Conservation (phyloP, 2,888 invertebrate species). For the Nudaria mundana region DNA sequence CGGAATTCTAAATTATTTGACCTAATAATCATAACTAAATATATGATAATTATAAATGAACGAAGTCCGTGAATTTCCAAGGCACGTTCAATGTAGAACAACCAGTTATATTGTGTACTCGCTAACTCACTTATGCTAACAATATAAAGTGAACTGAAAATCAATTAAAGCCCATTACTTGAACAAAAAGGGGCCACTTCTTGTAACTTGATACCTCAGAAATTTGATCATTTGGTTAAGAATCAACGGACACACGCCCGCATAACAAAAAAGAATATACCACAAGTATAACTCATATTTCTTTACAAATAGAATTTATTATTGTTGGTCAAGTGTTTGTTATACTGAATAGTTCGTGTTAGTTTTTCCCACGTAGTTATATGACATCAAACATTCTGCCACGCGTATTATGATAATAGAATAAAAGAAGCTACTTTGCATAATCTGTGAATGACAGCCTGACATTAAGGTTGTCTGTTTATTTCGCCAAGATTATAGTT, state of each 20-base stretch:
- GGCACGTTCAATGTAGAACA: neutral
- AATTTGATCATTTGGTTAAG: constrained; percentile 46
- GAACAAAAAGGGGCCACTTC: constrained; percentile 36
- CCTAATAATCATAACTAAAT: too few species aligned
- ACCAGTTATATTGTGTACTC: constrained; percentile 6
- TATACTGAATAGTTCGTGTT: constrained; percentile 37
- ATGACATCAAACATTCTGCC: constrained; percentile 61
- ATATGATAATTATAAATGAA: constrained; percentile 23
- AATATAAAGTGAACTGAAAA: constrained; percentile 26
- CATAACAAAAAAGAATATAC: constrained; percentile 22
- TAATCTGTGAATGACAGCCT: constrained; percentile 64
- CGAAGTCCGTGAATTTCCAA: constrained; percentile 8
- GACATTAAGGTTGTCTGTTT: constrained; percentile 66
- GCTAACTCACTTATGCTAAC: constrained; percentile 17
- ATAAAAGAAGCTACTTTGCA: constrained; percentile 72
- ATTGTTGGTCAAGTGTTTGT: constrained; percentile 13
- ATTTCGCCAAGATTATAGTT: constrained; percentile 34
- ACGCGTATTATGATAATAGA: constrained; percentile 67
- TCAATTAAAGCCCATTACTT: constrained; percentile 31
- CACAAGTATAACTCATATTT: constrained; percentile 8
- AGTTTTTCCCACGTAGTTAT: constrained; percentile 69
- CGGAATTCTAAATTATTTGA: too few species aligned
- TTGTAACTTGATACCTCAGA: constrained; percentile 49
- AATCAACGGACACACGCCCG: constrained; percentile 44
- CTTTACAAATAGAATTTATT: constrained; percentile 14